phyloP scores from a whole-genome alignment of 2,888 invertebrate genomes.

The Erynnis tages region DNA sequence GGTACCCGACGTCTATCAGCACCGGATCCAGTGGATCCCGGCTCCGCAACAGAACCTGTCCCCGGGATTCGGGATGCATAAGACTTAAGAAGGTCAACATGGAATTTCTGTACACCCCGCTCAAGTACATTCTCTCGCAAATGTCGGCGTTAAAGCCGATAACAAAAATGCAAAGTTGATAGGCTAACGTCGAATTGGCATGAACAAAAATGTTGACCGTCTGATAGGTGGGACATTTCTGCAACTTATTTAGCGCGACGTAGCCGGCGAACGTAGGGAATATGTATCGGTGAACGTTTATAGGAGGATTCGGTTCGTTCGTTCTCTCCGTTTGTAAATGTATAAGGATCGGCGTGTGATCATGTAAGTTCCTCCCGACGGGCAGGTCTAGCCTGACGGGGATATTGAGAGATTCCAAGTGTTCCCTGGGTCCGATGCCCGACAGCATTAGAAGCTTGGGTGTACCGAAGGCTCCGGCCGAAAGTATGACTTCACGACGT shows the following conservation, averaged over 20 bases:
- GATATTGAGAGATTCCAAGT: slow-evolving; percentile 41
- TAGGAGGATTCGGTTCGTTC: neutral
- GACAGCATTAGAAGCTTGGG: slow-evolving; percentile 51
- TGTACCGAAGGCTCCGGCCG: slow-evolving; percentile 47
- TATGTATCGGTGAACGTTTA: slow-evolving; percentile 35
- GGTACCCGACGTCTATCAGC: slow-evolving; percentile 37
- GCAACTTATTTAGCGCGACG: slow-evolving; percentile 33
- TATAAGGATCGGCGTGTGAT: slow-evolving; percentile 36
- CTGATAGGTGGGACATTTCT: slow-evolving; percentile 41
- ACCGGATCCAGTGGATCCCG: slow-evolving; percentile 40
- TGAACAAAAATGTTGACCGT: slow-evolving; percentile 36
- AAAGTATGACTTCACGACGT: slow-evolving; percentile 47
- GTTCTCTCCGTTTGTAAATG: slow-evolving; percentile 31
- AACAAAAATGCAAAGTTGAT: too few relatives aligned
- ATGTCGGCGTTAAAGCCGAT: slow-evolving; percentile 38
- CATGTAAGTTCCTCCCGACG: slow-evolving; percentile 47
- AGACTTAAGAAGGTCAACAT: slow-evolving; percentile 31
- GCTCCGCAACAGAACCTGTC: slow-evolving; percentile 40
- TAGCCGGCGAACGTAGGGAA: slow-evolving; percentile 36
- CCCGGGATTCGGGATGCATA: slow-evolving; percentile 42
- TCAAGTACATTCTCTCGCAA: slow-evolving; percentile 37
- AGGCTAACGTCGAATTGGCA: too few relatives aligned
- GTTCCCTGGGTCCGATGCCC: slow-evolving; percentile 47
- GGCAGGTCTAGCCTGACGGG: slow-evolving; percentile 43
- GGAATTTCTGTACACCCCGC: slow-evolving; percentile 32